phyloP scores from a whole-genome alignment of 2,888 invertebrate genomes.

The Trissolcus japonicus region DNA sequence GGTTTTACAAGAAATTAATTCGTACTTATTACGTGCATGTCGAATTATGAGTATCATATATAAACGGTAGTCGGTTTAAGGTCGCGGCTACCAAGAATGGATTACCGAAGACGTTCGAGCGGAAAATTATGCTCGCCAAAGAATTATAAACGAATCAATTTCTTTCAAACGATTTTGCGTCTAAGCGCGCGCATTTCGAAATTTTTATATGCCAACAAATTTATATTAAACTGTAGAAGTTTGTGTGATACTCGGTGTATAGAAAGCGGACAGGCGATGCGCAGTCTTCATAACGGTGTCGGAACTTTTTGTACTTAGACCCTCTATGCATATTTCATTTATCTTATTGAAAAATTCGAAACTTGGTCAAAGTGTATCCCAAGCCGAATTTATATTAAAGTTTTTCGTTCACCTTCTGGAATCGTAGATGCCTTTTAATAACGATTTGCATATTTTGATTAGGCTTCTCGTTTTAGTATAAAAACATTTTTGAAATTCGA shows the following conservation, averaged over 20 bases:
- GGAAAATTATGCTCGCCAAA: not conserved
- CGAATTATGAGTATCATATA: conserved; percentile 31
- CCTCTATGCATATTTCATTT: conserved; percentile 41
- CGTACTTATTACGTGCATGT: conserved; percentile 19
- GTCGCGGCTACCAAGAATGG: not conserved
- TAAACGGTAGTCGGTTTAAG: not conserved
- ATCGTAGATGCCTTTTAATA: conserved; percentile 15
- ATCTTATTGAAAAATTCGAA: conserved; percentile 44
- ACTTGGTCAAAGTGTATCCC: conserved; percentile 37
- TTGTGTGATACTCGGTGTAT: conserved; percentile 13
- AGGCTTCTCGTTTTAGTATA: not conserved
- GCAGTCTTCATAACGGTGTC: conserved; percentile 32
- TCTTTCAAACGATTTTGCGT: not conserved
- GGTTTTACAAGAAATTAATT: conserved; percentile 40
- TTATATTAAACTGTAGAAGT: conserved; percentile 36
- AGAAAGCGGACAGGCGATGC: conserved; percentile 9
- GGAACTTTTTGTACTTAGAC: conserved; percentile 37
- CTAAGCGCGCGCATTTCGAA: not conserved
- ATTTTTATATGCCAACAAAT: conserved; percentile 17
- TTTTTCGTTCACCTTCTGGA: conserved; percentile 25
- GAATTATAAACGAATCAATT: not conserved
- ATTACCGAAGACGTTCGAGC: not conserved
- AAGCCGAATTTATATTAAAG: conserved; percentile 42
- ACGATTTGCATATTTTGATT: conserved; percentile 35
- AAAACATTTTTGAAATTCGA: too few relatives aligned